A percentile compares a stretch with the other conserved stretches of the same genome.
Conservation (phyloP, 2,888 invertebrate species). For the Dryobotodes eremita region DNA sequence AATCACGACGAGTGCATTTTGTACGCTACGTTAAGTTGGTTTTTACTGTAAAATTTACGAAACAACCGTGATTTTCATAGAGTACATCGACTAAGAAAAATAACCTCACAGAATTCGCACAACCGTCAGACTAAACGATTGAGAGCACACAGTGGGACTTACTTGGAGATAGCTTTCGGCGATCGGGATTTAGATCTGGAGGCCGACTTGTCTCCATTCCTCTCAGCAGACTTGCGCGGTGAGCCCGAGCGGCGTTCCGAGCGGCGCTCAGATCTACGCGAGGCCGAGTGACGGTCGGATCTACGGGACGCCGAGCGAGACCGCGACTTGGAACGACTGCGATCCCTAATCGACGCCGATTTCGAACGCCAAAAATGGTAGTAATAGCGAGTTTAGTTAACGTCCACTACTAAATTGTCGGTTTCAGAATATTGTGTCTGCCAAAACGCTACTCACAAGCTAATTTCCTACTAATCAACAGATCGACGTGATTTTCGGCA, state of each 20-base stretch:
- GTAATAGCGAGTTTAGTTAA: constrained; percentile 68
- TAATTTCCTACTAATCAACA: not conserved
- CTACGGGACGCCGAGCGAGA: constrained; percentile 69
- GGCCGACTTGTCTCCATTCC: constrained; percentile 77
- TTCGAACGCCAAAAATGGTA: constrained; percentile 68
- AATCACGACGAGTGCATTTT: constrained; percentile 12
- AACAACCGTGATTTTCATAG: constrained; percentile 2
- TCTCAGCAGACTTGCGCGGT: constrained; percentile 68
- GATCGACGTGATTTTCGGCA: not conserved
- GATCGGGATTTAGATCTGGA: constrained; percentile 89
- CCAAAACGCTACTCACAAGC: constrained; percentile 21
- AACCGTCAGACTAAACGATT: constrained; percentile 76
- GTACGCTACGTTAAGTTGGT: not conserved
- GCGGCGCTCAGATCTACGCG: constrained; percentile 77
- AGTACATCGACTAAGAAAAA: constrained; percentile 62
- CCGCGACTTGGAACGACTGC: constrained; percentile 84
- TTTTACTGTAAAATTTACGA: not conserved
- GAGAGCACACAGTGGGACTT: constrained; percentile 81
- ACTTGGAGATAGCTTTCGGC: constrained; percentile 83
- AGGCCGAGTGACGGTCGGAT: constrained; percentile 72
- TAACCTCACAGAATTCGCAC: constrained; percentile 72
- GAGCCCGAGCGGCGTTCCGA: constrained; percentile 76
- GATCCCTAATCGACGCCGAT: constrained; percentile 79
- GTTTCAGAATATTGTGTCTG: constrained; percentile 36
- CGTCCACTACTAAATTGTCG: constrained; percentile 47